Base-by-base conservation (phyloP, 2,888 invertebrate genomes). In the Nebria salina region DNA sequence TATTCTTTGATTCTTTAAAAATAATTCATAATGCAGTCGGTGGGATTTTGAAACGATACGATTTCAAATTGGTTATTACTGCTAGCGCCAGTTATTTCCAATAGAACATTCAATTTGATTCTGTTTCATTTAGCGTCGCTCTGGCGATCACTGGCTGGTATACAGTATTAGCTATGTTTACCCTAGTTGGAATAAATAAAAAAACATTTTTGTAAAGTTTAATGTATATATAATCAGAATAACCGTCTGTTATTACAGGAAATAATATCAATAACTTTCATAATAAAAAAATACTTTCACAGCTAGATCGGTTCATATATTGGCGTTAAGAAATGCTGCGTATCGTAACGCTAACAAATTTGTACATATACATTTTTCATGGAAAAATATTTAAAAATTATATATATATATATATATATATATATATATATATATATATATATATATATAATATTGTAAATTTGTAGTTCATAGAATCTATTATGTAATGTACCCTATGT, bases 401-500 rank as follows among this genome's bases (percentile, higher is more conserved):
- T 72, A 70, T 54, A 75, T 15, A 73, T 78, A 74, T n/a, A 43
- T 68, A 68, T 68, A 68, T 68, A 68, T 25, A 78, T 78, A 78
- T 78, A 54, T 54, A 54, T 11, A 66, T 80, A 80, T 64, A 64
- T 54, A 75, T 64, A 80, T 80, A 34, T 34, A 34, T 34, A 66
- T 80, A 80, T 72, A 70, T 54, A 75, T 15, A 73, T 78, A 74
- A 64, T 64, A 80, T 80, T 80, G 80, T 80, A 80, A 79, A 79
- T 54, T 75, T n/a, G 74, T 75, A 80, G 75, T 64, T 70, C 68
- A 75, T 80, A 80, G 75, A 75, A 25, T 75, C 70, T 74, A 80
- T 75, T 80, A 42, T 80, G 80, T 80, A 80, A 79, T 80, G 41
- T 73, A 80, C 75, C 65, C 70, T 75, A 80, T 75, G 75, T 79